A percentile compares a stretch with the other conserved stretches of the same genome.
Conservation (phyloP, 92 coral and sea anemone species). For the Muricea muricata region DNA sequence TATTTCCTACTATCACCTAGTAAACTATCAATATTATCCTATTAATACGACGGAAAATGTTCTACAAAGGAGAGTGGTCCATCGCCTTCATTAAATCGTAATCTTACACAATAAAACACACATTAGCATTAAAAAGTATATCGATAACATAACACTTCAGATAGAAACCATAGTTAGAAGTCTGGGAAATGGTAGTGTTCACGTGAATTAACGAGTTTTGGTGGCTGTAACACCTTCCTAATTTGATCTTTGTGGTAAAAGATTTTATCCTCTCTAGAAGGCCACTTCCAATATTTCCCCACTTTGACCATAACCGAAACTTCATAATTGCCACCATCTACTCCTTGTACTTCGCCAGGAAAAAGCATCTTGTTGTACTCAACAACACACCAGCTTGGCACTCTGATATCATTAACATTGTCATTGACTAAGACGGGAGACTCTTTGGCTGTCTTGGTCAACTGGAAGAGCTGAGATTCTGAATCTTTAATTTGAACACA, state of each 20-base stretch:
- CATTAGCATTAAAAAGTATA: too few species aligned
- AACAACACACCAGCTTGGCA: background rate
- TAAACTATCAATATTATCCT: too few species aligned
- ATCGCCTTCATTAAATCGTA: too few species aligned
- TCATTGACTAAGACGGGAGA: background rate
- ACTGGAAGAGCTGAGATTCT: background rate
- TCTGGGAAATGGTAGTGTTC: background rate
- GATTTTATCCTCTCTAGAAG: background rate
- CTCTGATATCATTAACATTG: background rate
- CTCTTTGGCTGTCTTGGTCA: background rate
- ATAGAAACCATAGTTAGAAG: too few species aligned
- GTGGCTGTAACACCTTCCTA: background rate
- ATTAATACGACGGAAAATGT: too few species aligned
- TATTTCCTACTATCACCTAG: too few species aligned
- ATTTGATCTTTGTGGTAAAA: background rate
- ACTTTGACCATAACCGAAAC: conserved; percentile 4
- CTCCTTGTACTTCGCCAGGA: background rate
- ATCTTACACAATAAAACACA: too few species aligned
- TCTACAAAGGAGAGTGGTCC: too few species aligned
- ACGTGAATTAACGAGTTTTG: background rate
- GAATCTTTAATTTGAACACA: background rate
- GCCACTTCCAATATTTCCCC: conserved; percentile 1
- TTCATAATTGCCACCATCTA: background rate
- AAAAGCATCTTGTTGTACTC: background rate
- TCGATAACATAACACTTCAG: too few species aligned